Evolutionary conservation across 2,113 vertebrate genomes (phyloP).

Genomic region (Pelecanoides urinatrix): DNA sequence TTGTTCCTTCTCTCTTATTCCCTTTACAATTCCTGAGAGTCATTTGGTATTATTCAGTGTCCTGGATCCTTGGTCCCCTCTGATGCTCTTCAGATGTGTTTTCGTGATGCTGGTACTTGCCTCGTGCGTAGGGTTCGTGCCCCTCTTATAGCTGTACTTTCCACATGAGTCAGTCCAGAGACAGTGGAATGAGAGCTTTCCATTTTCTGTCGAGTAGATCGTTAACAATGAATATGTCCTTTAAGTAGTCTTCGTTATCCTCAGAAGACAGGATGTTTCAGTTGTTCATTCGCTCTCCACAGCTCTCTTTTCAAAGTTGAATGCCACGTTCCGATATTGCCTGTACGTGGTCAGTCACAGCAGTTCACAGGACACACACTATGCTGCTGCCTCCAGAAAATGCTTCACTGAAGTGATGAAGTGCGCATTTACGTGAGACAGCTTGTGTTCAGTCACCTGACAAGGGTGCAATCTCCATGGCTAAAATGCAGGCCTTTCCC

Average conservation of each 20-base stretch:
- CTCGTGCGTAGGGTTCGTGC: fast-evolving
- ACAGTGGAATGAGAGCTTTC: not conserved
- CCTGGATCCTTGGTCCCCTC: not conserved
- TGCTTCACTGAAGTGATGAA: not conserved
- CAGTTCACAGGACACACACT: not conserved
- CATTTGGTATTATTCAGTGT: not conserved
- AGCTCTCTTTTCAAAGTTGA: not conserved
- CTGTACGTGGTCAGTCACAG: not conserved
- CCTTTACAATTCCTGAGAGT: not conserved
- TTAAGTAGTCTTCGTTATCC: not conserved
- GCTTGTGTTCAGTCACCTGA: not conserved
- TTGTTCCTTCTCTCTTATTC: not conserved
- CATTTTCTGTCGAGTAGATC: not conserved
- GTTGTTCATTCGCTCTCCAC: not conserved
- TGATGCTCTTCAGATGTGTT: not conserved
- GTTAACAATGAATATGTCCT: not conserved
- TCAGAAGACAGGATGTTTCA: not conserved
- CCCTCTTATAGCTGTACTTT: not conserved
- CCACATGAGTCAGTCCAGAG: not conserved
- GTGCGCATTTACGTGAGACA: not conserved
- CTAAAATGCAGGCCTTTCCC: not conserved
- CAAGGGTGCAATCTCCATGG: not conserved
- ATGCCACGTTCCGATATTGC: not conserved
- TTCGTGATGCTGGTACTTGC: not conserved
- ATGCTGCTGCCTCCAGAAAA: not conserved